Evolutionary conservation across 2,888 invertebrate species (phyloP), one percentile per base, ranked within the genome.

Genomic region (Drosophila pullipes): DNA sequence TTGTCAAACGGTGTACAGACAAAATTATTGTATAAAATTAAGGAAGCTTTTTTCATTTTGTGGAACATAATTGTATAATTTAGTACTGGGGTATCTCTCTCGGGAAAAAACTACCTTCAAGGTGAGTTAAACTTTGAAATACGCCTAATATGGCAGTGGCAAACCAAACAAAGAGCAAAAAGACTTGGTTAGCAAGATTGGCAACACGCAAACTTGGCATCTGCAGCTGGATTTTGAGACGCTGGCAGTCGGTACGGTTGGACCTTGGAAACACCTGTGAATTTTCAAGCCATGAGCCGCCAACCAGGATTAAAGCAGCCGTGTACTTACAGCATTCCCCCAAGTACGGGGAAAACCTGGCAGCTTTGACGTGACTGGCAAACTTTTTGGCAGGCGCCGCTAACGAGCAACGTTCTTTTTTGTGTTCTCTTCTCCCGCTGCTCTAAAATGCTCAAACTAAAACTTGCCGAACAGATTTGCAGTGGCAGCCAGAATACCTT

Each of bases 321-420:
- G 71, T 64, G 79, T 72, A 76, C 74, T 64, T 67, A 70, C 71
- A 72, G 54, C 58, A 54, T 57, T 69, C 60, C 52, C 41, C 61
- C 59, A 41, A 44, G 70, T 47, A 66, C 69, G 49, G 50, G 28
- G 63, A 82, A 75, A 83, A 58, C 69, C 78, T 74, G 90, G 77
- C 83, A 90, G 83, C 89, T 85, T 89, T 85, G 85, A 85, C 90
- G 85, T 85, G 85, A 85, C 85, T 85, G 78, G 85, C 85, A 89
- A 85, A 90, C 75, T 89, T 85, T 90, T 85, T 85, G 90, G 90
- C 90, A 90, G 85, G 90, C 85, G 69, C 81, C 74, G 74, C 85
- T 85, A 85, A 85, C 85, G 85, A 85, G 85, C 85, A 69, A 66
- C 82, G 71, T 82, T 74, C 53, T 63, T 28, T 54, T 66, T 39